Base-by-base conservation (phyloP, 2,113 vertebrate species). In the Gavialis gangeticus region DNA sequence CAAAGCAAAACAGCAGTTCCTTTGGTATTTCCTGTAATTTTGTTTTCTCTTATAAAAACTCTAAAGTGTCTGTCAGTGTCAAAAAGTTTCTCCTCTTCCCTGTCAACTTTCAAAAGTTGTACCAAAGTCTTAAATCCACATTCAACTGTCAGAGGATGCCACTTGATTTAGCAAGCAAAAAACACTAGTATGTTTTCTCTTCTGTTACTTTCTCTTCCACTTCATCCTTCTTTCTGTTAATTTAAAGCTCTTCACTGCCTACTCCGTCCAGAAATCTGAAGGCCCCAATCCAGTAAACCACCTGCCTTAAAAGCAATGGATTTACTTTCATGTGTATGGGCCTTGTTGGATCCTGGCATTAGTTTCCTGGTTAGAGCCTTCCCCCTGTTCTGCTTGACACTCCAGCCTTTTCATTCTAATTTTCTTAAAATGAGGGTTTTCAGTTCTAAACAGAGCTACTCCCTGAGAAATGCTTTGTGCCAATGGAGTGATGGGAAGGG, bases 11-110 rank as follows among this genome's bases (percentile, higher is more conserved):
- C 84, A 96, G 79, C 82, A 94, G 63, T 89, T 95, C 79, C 88
- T 87, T 76, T 93, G 90, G 57, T 95, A 94, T 96, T 97, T 96
- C 96, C 94, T 96, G 90, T 96, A 73, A 73, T 18, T 73, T 73
- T 73, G 12, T 96, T 95, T 95, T 82, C 83, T 1, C 1, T 94
- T 69, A 78, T 96, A 80, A 83, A 82, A 89, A 37, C 73, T 87
- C 90, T 81, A 79, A 73, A 87, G 28, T 55, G 79, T 87, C 91
- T 92, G 60, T 89, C 90, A 93, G 9, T 37, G 85, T 94, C 60
- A 89, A 94, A 60, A 17, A 71, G 90, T 95, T 90, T 82, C 79
- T 95, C 14, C 63, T 96, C 77, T 93, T 89, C 88, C 1, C 0
- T 91, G 54, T 63, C 83, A n/a, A 59, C 28, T 91, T 93, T 93